Conservation (phyloP, 2,888 invertebrate species). For the Abrostola tripartita region DNA sequence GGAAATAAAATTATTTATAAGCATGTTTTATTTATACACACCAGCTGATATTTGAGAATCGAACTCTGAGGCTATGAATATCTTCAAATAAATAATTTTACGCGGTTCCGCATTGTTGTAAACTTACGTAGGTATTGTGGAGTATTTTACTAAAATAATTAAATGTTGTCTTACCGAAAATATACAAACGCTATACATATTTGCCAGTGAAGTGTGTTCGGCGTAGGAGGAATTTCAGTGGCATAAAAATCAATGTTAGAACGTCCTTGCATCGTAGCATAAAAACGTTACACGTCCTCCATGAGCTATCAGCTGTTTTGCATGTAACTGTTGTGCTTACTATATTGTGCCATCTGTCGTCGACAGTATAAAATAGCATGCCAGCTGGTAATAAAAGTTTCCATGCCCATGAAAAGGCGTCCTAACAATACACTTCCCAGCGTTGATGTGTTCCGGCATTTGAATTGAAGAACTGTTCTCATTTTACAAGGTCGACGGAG, state of each 20-base stretch:
- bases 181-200: constrained; percentile 33
- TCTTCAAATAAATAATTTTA: constrained; percentile 36
- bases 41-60: constrained; percentile 37
- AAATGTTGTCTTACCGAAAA: constrained; percentile 33
- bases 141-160: constrained; percentile 29
- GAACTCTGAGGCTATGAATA: constrained; percentile 37
- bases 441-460: constrained; percentile 52
- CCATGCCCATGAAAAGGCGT: constrained; percentile 33
- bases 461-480: constrained; percentile 22
- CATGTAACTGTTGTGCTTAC: background rate
- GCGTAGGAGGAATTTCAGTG: constrained; percentile 37
- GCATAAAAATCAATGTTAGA: constrained; percentile 14
- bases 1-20: constrained; percentile 24
- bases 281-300: constrained; percentile 14
- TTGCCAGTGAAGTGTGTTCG: constrained; percentile 14
- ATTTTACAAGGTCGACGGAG: constrained; percentile 32
- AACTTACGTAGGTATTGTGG: constrained; percentile 12
- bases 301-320: constrained; percentile 9
- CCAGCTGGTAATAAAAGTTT: constrained; percentile 47
- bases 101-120: constrained; percentile 43
- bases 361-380: constrained; percentile 44
- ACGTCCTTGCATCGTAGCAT: constrained; percentile 11
- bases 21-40: constrained; percentile 25
- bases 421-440: constrained; percentile 42
- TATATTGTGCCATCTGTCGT: constrained; percentile 30